These are phyloP conservation scores for Anser cygnoides DNA, from an alignment of 2,113 vertebrate genomes.

Conservation along the genomic window DNA sequence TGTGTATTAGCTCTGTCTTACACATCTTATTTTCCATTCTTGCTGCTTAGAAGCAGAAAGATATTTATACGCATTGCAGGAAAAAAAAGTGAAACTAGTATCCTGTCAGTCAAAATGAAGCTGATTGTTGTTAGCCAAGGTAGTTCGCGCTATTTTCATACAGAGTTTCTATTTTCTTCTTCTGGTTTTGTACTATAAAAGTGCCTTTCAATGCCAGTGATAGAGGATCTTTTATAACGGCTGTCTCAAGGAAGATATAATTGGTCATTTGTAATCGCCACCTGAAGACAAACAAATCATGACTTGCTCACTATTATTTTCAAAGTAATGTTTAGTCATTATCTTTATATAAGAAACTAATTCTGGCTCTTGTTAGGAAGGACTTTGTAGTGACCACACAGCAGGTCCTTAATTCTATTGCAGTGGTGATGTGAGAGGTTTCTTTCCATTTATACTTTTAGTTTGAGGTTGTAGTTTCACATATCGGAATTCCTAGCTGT, in stretches of 20 bases:
- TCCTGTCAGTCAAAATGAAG: constrained; percentile 2
- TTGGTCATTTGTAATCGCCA: background rate
- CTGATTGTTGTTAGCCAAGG: background rate
- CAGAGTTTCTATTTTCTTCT: background rate
- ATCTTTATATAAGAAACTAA: background rate
- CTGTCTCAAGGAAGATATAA: background rate
- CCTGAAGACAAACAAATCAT: background rate
- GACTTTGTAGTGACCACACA: background rate
- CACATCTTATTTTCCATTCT: background rate
- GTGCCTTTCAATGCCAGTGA: background rate
- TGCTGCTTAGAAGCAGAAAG: background rate
- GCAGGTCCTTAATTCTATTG: background rate
- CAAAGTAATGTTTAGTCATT: background rate
- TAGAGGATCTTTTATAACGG: background rate
- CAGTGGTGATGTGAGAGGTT: background rate
- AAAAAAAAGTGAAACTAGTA: background rate
- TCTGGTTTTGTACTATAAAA: background rate
- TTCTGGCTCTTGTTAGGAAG: background rate
- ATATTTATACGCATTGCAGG: background rate
- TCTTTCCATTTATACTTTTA: background rate
- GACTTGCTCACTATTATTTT: background rate
- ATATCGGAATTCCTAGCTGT: background rate
- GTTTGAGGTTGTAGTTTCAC: background rate
- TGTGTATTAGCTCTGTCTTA: background rate
- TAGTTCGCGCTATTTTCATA: background rate